phyloP scores from a whole-genome alignment of 2,888 invertebrate genomes.

The Andricus quercusramuli region DNA sequence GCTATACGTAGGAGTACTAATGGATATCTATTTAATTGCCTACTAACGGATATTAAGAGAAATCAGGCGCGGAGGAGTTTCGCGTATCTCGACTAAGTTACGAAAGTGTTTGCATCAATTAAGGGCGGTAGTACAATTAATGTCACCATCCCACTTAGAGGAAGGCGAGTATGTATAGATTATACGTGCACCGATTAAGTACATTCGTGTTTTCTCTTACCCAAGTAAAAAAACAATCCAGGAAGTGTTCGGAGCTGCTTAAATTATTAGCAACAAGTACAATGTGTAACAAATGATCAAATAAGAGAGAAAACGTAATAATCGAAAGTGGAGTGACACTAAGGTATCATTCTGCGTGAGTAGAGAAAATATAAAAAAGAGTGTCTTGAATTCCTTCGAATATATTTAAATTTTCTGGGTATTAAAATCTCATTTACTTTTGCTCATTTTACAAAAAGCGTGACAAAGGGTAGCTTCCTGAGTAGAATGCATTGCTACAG shows the following conservation, averaged over 20 bases:
- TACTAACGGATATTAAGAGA: slow-evolving; percentile 34
- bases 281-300: not conserved
- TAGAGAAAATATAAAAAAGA: not conserved
- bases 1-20: not conserved
- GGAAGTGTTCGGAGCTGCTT: not conserved
- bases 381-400: not conserved
- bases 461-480: not conserved
- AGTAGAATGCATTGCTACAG: not conserved
- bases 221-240: not conserved
- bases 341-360: not conserved
- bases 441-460: not conserved
- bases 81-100: slow-evolving; percentile 34
- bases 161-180: slow-evolving; percentile 21
- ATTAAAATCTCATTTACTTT: slow-evolving; percentile 2
- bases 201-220: not conserved
- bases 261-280: not conserved
- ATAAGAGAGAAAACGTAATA: not conserved
- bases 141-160: slow-evolving; percentile 19
- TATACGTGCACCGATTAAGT: not conserved
- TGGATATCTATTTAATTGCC: slow-evolving; percentile 33
- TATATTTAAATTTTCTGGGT: not conserved
- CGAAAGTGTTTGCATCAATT: slow-evolving; percentile 37
- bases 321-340: not conserved
- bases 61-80: slow-evolving; percentile 29
- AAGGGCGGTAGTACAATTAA: slow-evolving; percentile 32